Evolutionary conservation across 1,140 invertebrate genomes (phyloP), one percentile per base, ranked within the genome.

Genomic region (Zaprionus inermis): DNA sequence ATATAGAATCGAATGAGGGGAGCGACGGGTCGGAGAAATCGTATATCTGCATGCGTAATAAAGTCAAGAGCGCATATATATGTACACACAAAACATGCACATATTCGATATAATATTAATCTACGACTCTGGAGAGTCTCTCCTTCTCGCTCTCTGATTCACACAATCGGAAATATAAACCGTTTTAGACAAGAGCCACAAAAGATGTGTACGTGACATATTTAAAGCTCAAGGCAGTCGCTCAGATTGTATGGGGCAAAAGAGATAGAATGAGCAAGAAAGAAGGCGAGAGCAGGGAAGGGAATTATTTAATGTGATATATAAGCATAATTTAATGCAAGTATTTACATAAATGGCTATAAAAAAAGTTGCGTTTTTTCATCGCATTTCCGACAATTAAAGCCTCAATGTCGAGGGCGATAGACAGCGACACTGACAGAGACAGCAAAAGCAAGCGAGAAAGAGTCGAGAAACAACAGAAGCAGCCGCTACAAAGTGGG

Each of bases 311-410:
- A 84, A 70, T 84, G 60, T 77, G 77, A 72, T 67, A 68, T 60
- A 72, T 80, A 80, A 84, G 81, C 81, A 80, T 80, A 80, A 74
- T 67, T 84, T 77, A 80, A 79, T 68, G 76, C 58, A 63, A 72
- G 60, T 66, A 58, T 68, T 73, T 64, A 54, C 68, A 70, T 46
- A 75, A 72, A 72, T 60, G 67, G 67, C 72, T 9, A n/a, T n/a
- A 44, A 34, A 69, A 55, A 28, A 60, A 22, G 16, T 56, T 60
- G 41, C 38, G 36, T 73, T 60, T 55, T 54, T 36, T 52, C n/a
- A 1, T 32, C 2, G 20, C 49, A 49, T n/a, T 16, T 54, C 67
- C 44, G 72, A 80, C 81, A 84, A 84, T 84, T 84, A 84, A 77
- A 73, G 77, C 81, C 24, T 57, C 78, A 84, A 84, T 83, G 79